Evolutionary conservation across 2,888 invertebrate genomes (phyloP).

Genomic region (Apotomis betuletana): DNA sequence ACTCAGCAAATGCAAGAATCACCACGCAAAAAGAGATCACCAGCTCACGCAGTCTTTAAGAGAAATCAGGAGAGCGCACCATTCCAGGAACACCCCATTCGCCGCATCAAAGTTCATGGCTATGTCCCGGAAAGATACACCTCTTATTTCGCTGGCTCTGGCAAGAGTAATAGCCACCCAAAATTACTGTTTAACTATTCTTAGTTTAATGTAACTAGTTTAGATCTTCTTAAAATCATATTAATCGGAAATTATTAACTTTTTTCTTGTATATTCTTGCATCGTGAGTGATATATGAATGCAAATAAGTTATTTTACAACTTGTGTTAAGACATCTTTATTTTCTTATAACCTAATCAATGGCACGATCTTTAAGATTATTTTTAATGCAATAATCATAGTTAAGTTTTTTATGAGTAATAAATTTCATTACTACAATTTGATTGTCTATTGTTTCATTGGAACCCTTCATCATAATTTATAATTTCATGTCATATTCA

Average conservation of each 20-base stretch:
- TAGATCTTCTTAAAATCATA: background rate
- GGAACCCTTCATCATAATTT: conserved; percentile 5
- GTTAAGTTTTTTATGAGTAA: no score
- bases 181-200: conserved; percentile 32
- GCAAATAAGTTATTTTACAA: no score
- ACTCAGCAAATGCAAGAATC: conserved; percentile 76
- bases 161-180: conserved; percentile 52
- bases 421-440: background rate
- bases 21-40: conserved; percentile 74
- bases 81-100: conserved; percentile 50
- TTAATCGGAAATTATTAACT: background rate
- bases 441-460: background rate
- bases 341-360: no score
- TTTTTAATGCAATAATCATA: no score
- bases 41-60: conserved; percentile 64
- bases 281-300: background rate
- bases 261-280: background rate
- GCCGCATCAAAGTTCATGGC: conserved; percentile 66
- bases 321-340: no score
- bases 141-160: conserved; percentile 68
- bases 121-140: conserved; percentile 75
- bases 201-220: conserved; percentile 11
- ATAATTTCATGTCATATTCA: background rate
- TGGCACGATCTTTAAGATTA: no score
- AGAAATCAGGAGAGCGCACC: conserved; percentile 56